These are phyloP conservation scores for Equus przewalskii DNA, from an alignment of 2,113 vertebrate genomes.

Conservation along the genomic window DNA sequence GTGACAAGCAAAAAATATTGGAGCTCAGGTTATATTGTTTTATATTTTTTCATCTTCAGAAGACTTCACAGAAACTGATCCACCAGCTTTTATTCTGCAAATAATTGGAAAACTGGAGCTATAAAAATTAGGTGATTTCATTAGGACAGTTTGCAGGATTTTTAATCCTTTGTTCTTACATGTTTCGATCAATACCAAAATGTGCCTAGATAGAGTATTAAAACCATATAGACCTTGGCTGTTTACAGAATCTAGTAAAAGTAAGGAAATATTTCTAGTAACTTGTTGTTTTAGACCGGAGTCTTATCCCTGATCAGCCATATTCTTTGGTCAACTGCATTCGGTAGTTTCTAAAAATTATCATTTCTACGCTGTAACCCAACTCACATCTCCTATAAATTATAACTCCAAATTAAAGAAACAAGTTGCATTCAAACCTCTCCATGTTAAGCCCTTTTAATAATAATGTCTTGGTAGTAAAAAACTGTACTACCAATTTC, in stretches of 20 bases:
- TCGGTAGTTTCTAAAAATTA: background rate
- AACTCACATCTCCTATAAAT: background rate
- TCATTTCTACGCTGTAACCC: background rate
- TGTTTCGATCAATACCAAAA: background rate
- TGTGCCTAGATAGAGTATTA: background rate
- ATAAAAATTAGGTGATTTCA: conserved; percentile 19
- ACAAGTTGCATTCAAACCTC: conserved; percentile 24
- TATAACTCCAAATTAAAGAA: conserved; percentile 58
- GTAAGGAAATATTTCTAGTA: conserved; percentile 33
- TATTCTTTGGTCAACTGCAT: conserved; percentile 14
- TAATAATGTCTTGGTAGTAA: conserved; percentile 23
- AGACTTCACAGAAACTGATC: conserved; percentile 13
- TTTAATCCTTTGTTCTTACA: conserved; percentile 51
- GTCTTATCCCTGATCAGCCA: background rate
- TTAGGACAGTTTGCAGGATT: conserved; percentile 38
- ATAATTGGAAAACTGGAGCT: background rate
- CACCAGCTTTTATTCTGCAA: conserved; percentile 28
- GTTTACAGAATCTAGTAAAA: conserved; percentile 17
- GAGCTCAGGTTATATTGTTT: background rate
- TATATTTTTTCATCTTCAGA: conserved; percentile 34
- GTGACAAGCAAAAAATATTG: conserved; percentile 27
- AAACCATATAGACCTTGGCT: background rate
- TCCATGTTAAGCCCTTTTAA: conserved; percentile 3
- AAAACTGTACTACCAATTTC: conserved; percentile 15
- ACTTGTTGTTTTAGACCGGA: conserved; percentile 10